These are phyloP conservation scores for Ceratina calcarata DNA, from an alignment of 1,140 invertebrate species.

Conservation along the genomic window DNA sequence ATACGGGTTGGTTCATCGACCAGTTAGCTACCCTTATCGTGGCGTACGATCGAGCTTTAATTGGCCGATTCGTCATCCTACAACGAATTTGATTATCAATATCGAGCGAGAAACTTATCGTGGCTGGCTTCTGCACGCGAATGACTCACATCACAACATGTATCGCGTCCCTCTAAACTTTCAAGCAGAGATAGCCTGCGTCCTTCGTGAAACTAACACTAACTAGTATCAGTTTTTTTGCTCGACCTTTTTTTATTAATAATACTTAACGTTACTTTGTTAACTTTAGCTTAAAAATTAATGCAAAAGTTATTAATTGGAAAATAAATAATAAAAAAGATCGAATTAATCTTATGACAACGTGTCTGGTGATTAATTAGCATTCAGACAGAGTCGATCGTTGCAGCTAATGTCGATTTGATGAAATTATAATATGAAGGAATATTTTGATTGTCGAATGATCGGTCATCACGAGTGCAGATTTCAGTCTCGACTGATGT, in stretches of 20 bases:
- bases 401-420: conserved; percentile 60
- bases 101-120: conserved; percentile 75
- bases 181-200: conserved; percentile 30
- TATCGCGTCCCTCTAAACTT: conserved; percentile 58
- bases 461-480: conserved; percentile 50
- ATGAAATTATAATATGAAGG: conserved; percentile 72
- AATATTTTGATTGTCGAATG: conserved; percentile 52
- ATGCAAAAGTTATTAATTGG: too few species aligned
- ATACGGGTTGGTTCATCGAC: conserved; percentile 71
- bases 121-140: conserved; percentile 74
- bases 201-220: conserved; percentile 1
- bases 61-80: conserved; percentile 80
- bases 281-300: too few species aligned
- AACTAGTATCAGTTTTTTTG: too few species aligned
- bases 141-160: conserved; percentile 77
- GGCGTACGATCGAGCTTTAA: conserved; percentile 78
- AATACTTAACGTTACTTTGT: background rate
- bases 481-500: conserved; percentile 59
- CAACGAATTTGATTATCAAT: conserved; percentile 80
- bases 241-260: conserved; percentile 24
- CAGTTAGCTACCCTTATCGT: conserved; percentile 75
- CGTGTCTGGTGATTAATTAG: conserved; percentile 23
- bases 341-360: background rate
- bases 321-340: background rate
- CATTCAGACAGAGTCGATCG: conserved; percentile 40